These are phyloP conservation scores for Tetrao urogallus DNA, from an alignment of 2,113 vertebrate species.

Conservation along the genomic window DNA sequence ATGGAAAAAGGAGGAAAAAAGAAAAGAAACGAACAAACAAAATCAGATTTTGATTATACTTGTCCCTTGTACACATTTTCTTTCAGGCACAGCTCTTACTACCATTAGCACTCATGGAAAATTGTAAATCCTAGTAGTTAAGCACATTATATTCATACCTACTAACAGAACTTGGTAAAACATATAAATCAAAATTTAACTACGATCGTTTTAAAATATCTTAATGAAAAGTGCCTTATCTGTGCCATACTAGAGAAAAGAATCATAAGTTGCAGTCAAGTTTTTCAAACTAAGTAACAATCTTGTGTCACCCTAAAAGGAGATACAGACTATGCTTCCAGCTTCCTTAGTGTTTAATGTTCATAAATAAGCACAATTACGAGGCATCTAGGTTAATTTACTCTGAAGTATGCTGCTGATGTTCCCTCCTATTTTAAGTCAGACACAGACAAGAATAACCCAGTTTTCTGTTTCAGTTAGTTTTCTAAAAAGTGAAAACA, in stretches of 20 bases:
- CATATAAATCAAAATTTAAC: neutral
- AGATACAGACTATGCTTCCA: neutral
- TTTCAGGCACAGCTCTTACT: neutral
- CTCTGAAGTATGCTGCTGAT: neutral
- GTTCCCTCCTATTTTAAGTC: neutral
- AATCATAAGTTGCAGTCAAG: neutral
- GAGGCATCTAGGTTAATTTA: neutral
- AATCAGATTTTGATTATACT: neutral
- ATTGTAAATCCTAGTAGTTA: neutral
- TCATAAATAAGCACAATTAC: neutral
- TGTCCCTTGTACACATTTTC: neutral
- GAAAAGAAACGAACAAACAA: neutral
- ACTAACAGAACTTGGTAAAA: neutral
- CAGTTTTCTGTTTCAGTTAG: neutral
- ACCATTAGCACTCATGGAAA: neutral
- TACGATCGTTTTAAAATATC: neutral
- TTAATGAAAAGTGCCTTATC: neutral
- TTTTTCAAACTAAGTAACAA: neutral
- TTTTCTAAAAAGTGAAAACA: neutral
- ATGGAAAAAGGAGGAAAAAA: neutral
- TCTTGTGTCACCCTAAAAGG: neutral
- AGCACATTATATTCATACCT: neutral
- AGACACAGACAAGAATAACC: neutral
- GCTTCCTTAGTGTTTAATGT: accelerated
- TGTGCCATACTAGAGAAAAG: neutral